phyloP scores from a whole-genome alignment of 1,140 invertebrate species.

The Hormaphis cornu region DNA sequence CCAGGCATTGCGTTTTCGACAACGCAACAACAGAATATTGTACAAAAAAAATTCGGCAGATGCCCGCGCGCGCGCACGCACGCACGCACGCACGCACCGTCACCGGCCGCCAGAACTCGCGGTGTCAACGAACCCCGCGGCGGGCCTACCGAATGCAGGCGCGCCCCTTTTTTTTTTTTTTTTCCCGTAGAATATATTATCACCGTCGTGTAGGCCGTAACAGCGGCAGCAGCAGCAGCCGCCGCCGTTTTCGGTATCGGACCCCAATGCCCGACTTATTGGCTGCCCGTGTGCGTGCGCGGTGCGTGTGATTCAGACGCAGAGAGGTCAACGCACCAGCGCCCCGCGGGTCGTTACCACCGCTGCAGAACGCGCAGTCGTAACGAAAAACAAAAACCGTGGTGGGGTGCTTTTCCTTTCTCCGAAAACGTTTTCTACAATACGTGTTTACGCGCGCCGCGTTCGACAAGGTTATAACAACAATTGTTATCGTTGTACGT shows the following conservation, averaged over 20 bases:
- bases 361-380: neutral
- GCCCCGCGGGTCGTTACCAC: conserved; percentile 24
- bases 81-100: neutral
- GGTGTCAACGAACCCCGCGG: conserved; percentile 25
- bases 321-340: conserved; percentile 6
- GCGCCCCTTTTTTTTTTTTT: conserved; percentile 24
- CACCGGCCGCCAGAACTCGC: neutral
- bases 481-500: no score
- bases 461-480: neutral
- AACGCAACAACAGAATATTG: neutral
- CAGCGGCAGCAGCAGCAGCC: no score
- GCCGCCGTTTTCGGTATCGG: neutral
- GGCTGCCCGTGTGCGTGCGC: neutral
- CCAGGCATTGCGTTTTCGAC: neutral
- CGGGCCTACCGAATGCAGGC: neutral
- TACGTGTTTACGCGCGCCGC: no score
- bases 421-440: neutral
- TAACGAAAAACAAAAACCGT: neutral
- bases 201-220: neutral
- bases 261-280: conserved; percentile 24
- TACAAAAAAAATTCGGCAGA: conserved; percentile 20
- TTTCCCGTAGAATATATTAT: neutral
- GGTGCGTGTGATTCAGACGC: neutral
- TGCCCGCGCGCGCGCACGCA: neutral
- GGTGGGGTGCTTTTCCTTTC: neutral